Evolutionary conservation across 1,140 invertebrate genomes (phyloP), one percentile per base, ranked within the genome.

Genomic region (Drosophila teissieri): DNA sequence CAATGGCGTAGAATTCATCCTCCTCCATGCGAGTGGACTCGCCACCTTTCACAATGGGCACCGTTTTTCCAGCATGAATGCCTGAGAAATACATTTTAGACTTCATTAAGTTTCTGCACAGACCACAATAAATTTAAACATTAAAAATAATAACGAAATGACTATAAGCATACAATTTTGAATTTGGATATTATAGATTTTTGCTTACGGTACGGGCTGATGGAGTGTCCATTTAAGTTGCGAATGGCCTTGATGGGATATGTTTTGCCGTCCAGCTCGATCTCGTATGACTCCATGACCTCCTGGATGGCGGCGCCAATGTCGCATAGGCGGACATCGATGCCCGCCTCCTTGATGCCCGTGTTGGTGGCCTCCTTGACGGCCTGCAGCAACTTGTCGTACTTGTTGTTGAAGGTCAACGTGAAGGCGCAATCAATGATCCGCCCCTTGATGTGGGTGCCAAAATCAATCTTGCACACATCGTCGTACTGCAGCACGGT

Each of bases 391-490:
- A 99, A 92, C 69, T 96, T 97, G 92, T 99, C 98, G 93, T 99
- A 99, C 88, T 98, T 99, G 5, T 97, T 95, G 94, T 99, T 98
- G 91, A 99, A 99, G 22, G 98, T 95, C 63, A 99, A 92, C 5
- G 99, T 99, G 93, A 99, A 99, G 17, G 99, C 99, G 94, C 99
- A 99, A 93, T 99, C 99, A 70, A 99, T 99, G 61, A 99, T 99
- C 46, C 98, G 95, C 6, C 98, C 99, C 93, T 99, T 99, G 48
- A 99, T 98, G 92, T 99, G 99, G 34, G 98, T 99, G 56, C 99
- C 99, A 94, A 99, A 99, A 93, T 99, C 99, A 91, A 99, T 99
- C 93, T 99, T 99, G 58, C 98, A 98, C 3, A 99, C 98, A 93
- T 99, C 99, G 92, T 99, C 98, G 89, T 98, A 97, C 72, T 96